Percentiles rank a stretch among this genome's conserved stretches.
Evolutionary conservation across 1,140 invertebrate genomes (phyloP).

Genomic region (Magallana ariakensis): DNA sequence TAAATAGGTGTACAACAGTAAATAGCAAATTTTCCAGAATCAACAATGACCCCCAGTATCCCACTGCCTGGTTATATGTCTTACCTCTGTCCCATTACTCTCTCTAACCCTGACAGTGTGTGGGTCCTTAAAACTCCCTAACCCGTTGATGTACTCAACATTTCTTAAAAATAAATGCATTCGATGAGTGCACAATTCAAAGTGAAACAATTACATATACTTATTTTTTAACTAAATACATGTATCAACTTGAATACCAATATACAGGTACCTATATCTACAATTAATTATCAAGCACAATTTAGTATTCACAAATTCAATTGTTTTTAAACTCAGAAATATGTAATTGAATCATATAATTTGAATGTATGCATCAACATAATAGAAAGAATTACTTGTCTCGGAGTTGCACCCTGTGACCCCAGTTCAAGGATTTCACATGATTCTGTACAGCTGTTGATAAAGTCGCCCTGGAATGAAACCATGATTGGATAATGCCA

Average conservation of each 20-base stretch:
- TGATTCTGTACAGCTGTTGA: conserved; percentile 85
- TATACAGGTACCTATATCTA: too few relatives aligned
- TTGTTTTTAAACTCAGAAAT: neutral
- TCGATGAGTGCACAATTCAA: neutral
- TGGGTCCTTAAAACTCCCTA: conserved; percentile 67
- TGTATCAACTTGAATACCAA: too few relatives aligned
- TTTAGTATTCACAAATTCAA: too few relatives aligned
- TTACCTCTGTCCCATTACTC: conserved; percentile 66
- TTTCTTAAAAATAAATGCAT: conserved; percentile 61
- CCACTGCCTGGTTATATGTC: neutral
- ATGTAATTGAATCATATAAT: neutral
- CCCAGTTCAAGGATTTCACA: conserved; percentile 95
- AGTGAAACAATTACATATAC: neutral
- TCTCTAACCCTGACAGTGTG: conserved; percentile 67
- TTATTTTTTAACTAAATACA: too few relatives aligned
- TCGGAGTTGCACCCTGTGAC: conserved; percentile 90
- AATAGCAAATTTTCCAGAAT: too few relatives aligned
- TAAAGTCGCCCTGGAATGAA: conserved; percentile 54
- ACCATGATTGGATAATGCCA: neutral
- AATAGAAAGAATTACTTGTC: conserved; percentile 85
- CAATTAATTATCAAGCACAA: too few relatives aligned
- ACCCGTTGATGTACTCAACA: conserved; percentile 74
- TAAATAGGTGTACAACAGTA: too few relatives aligned
- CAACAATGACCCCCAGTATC: too few relatives aligned
- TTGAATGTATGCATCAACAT: too few relatives aligned